Evolutionary conservation across 2,797 vertebrate genomes (phyloP), one percentile per base, ranked within the genome.

Genomic region (Chloroceryle inda): DNA sequence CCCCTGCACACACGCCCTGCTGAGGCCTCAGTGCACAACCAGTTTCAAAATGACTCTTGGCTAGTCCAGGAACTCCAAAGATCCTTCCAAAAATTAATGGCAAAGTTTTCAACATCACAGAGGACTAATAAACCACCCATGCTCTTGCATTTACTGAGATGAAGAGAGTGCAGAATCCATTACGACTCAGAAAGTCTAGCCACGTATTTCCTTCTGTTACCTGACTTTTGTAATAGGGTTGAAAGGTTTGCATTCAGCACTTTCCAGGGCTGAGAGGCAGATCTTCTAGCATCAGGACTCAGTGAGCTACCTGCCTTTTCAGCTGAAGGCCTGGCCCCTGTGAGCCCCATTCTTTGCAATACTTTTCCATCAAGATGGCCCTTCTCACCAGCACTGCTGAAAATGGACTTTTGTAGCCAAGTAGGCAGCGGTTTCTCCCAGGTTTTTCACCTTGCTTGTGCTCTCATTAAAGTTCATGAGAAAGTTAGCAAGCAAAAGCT

Each of bases 1-100:
- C n/a, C 18, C 24, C 76, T 71, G 47, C 45, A 40, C 33, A 22
- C 40, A 76, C 10, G 3, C 11, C 5, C n/a, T 31, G 7, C 67
- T 42, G 56, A 87, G 19, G 37, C 19, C 24, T 89, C 2, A 0
- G 29, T 58, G 53, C 55, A 73, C 55, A 73, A 84, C 29, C 50
- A 35, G 22, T 72, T 94, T 92, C 85, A 68, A 85, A 88, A 89
- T 40, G 2, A n/a, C 40, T 78, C 38, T 59, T 33, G 66, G 42
- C 33, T 83, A 75, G 67, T 45, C 71, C 44, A 61, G 75, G 78
- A 45, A 68, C 35, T 74, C 35, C 6, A 4, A 16, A 22, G 69
- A 62, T 47, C 67, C 52, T 88, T 88, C 79, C 58, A 80, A 91
- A 94, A 80, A 77, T 68, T 62, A 89, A 87, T 84, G 44, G 50